Evolutionary conservation across 2,888 invertebrate species (phyloP), one percentile per base, ranked within the genome.

Genomic region (Melipona beecheii): DNA sequence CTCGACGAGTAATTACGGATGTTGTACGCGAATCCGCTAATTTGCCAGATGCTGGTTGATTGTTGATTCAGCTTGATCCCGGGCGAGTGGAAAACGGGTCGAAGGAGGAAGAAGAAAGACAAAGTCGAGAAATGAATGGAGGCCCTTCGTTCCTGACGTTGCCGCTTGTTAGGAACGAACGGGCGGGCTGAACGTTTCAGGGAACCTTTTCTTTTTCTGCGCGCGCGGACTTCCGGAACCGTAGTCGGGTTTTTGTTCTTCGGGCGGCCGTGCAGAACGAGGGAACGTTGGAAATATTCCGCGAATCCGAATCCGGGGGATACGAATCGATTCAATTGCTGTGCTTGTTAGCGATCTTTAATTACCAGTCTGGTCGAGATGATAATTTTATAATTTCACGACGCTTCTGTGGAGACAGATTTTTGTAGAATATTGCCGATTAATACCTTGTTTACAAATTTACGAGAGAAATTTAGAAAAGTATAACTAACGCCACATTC

Each of bases 1-100:
- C 21, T 73, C 73, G 58, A 70, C 81, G 83, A 85, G 85, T 86
- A 84, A 86, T 89, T 78, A 81, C 82, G 81, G 54, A 68, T 70
- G 86, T 81, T 83, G 77, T 76, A 72, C 77, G 78, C 75, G 72
- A 78, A 68, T 43, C 71, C 27, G 81, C 81, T 88, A 88, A 88
- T 89, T 11, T 87, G 76, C 82, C 36, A 49, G 56, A n/a, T 75
- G 24, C n/a, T n/a, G 56, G 56, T n/a, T 43, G 56, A 58, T 58
- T 58, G 11, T 17, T 69, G 70, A 27, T 19, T 52, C 81, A 65
- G 75, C 76, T 71, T 76, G 69, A 78, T 68, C 62, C 13, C n/a
- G 60, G 4, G 50, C 65, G 4, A 56, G 27, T 15, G 56, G 66
- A 62, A 71, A 21, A 4, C 24, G 27, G 13, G 6, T 3, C 15